Percentiles rank a stretch among this genome's conserved stretches.
These are phyloP conservation scores for Axis porcinus DNA, from an alignment of 2,113 vertebrate species.

Conservation along the genomic window DNA sequence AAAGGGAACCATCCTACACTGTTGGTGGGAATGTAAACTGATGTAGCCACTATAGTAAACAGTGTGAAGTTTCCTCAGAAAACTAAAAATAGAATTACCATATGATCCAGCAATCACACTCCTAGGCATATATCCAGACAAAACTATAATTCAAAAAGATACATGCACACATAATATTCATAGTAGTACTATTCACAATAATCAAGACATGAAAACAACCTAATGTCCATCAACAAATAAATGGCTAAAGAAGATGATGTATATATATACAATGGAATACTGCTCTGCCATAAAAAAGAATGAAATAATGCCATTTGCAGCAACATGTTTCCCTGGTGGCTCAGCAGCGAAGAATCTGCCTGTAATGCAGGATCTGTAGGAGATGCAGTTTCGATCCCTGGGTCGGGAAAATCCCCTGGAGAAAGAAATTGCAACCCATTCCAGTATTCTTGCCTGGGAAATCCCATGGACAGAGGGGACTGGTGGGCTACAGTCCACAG, in stretches of 20 bases:
- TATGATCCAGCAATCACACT: not conserved
- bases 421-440: not conserved
- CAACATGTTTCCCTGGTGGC: not conserved
- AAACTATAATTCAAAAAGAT: not conserved
- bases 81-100: not conserved
- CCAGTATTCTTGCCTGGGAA: not conserved
- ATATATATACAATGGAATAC: not conserved
- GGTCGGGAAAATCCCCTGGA: not conserved
- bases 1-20: not conserved
- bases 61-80: not conserved
- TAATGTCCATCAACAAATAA: not conserved
- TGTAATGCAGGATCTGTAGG: not conserved
- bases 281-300: not conserved
- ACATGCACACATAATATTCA: not conserved
- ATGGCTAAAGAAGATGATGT: not conserved
- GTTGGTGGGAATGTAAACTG: not conserved
- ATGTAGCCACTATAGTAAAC: not conserved
- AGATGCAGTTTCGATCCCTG: accelerated
- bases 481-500: not conserved
- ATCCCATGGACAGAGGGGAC: not conserved
- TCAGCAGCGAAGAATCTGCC: not conserved
- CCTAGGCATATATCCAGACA: not conserved
- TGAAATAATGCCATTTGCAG: not conserved
- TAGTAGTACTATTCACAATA: not conserved
- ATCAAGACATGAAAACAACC: not conserved